Conservation (phyloP, 2,113 vertebrate species). For the Phaetusa simplex region DNA sequence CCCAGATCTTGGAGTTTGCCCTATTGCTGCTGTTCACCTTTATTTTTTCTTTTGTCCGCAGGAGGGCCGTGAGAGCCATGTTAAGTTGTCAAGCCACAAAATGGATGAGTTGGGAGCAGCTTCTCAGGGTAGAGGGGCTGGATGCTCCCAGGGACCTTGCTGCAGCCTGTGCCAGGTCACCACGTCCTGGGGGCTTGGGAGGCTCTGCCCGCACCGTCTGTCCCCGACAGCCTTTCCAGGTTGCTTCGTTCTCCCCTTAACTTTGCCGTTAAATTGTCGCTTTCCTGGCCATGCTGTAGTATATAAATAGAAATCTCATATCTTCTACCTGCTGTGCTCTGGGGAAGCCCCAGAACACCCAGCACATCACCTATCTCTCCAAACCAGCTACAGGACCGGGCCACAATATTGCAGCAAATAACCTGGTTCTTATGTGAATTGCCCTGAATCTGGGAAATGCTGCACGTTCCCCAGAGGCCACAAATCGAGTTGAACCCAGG, state of each 20-base stretch:
- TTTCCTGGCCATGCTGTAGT: neutral
- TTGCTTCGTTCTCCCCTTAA: neutral
- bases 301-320: slow-evolving; percentile 67
- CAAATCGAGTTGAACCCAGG: neutral
- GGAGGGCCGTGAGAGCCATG: rapidly evolving
- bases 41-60: neutral
- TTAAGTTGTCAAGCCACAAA: neutral
- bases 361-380: neutral
- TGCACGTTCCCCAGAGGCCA: neutral
- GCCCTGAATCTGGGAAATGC: neutral
- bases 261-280: neutral
- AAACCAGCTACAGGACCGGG: neutral
- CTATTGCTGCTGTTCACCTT: neutral
- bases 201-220: neutral
- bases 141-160: rapidly evolving
- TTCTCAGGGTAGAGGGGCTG: neutral
- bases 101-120: neutral
- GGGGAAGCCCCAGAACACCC: slow-evolving; percentile 44
- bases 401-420: slow-evolving; percentile 58
- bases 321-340: slow-evolving; percentile 43
- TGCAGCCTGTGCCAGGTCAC: neutral
- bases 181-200: neutral
- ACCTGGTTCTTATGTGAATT: neutral
- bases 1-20: neutral
- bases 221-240: neutral